These are phyloP conservation scores for Cotesia congregata DNA, from an alignment of 2,888 invertebrate species.

Conservation along the genomic window DNA sequence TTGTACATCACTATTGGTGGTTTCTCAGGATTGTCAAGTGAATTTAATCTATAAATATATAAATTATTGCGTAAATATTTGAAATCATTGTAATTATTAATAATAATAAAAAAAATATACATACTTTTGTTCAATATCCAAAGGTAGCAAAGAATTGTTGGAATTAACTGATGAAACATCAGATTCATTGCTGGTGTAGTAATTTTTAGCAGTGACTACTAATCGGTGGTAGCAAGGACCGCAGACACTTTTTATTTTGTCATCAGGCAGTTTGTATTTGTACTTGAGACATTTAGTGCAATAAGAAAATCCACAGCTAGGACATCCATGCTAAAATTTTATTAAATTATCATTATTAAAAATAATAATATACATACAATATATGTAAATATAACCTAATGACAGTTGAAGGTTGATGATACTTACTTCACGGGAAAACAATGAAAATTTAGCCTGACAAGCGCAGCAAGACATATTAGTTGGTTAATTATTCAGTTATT, in stretches of 20 bases:
- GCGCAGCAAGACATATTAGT: slow-evolving; percentile 80
- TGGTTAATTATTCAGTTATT: no score
- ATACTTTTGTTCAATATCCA: slow-evolving; percentile 62
- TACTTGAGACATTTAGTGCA: slow-evolving; percentile 86
- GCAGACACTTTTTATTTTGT: slow-evolving; percentile 79
- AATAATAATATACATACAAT: slow-evolving; percentile 4
- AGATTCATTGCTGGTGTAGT: slow-evolving; percentile 28
- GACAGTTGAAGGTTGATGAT: slow-evolving; percentile 22
- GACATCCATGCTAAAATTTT: slow-evolving; percentile 81
- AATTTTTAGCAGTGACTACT: slow-evolving; percentile 46
- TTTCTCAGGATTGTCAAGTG: slow-evolving; percentile 73
- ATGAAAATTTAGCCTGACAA: slow-evolving; percentile 79
- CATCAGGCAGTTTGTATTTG: slow-evolving; percentile 77
- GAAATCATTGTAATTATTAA: slow-evolving; percentile 21
- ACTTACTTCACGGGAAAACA: slow-evolving; percentile 81
- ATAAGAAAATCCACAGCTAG: slow-evolving; percentile 86
- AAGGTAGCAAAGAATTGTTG: slow-evolving; percentile 52
- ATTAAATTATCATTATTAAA: background rate
- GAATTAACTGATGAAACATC: slow-evolving; percentile 39
- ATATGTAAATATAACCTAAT: slow-evolving; percentile 6
- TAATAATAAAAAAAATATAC: background rate
- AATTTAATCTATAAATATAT: slow-evolving; percentile 69
- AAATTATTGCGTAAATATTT: slow-evolving; percentile 10
- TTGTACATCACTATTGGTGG: slow-evolving; percentile 74
- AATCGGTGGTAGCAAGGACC: slow-evolving; percentile 72